A percentile compares a stretch with the other conserved stretches of the same genome.
phyloP scores from a whole-genome alignment of 2,113 vertebrate species.

The Oreochromis aureus region DNA sequence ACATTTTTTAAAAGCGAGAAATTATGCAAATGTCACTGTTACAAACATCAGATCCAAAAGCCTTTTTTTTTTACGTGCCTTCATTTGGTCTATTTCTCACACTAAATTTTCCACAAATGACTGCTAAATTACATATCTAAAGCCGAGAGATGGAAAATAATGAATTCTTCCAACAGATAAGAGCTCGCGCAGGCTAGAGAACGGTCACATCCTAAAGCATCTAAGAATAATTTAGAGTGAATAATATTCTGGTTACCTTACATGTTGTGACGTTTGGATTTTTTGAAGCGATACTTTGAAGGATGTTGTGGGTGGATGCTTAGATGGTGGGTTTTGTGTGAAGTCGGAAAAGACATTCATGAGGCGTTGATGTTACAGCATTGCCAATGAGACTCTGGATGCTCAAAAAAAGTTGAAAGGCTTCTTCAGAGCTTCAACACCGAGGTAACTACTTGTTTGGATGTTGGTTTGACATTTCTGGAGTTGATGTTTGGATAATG shows the following conservation, averaged over 20 bases:
- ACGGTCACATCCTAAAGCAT: constrained; percentile 9
- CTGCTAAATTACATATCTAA: constrained; percentile 50
- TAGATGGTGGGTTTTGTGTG: constrained; percentile 23
- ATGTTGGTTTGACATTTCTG: constrained; percentile 1
- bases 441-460: neutral
- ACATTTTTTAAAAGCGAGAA: neutral
- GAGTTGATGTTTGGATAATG: neutral
- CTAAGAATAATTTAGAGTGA: neutral
- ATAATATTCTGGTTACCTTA: constrained; percentile 9
- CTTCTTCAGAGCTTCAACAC: neutral
- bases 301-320: constrained; percentile 14
- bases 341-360: constrained; percentile 22
- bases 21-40: constrained; percentile 16
- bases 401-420: constrained; percentile 26
- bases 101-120: neutral
- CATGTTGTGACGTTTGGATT: neutral
- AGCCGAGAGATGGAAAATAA: constrained; percentile 4
- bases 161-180: constrained; percentile 39
- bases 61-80: neutral
- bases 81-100: constrained; percentile 29
- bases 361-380: constrained; percentile 45
- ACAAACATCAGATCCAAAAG: constrained; percentile 2
- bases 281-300: constrained; percentile 33
- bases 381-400: constrained; percentile 32
- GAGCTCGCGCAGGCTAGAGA: neutral